A percentile compares a stretch with the other conserved stretches of the same genome.
Conservation (phyloP, 2,797 vertebrate genomes). For the Pipistrellus pygmaeus region DNA sequence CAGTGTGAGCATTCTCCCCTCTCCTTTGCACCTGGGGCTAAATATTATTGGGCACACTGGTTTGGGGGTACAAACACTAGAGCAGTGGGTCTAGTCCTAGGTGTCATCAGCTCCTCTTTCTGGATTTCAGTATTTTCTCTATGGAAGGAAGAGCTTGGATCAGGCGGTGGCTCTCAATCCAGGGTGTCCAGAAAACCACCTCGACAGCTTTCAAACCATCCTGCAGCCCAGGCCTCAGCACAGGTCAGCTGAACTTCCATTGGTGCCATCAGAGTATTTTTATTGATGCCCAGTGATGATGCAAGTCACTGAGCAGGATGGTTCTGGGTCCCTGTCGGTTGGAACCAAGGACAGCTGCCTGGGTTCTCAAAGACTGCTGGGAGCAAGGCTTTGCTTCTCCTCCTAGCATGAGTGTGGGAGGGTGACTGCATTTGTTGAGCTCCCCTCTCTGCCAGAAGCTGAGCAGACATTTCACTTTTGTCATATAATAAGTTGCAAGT, state of each 20-base stretch:
- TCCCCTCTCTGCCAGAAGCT: not conserved
- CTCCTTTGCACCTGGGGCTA: not conserved
- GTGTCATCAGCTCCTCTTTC: not conserved
- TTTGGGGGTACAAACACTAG: not conserved
- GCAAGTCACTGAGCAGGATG: not conserved
- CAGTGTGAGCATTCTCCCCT: no score
- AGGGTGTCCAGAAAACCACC: not conserved
- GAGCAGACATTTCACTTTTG: not conserved
- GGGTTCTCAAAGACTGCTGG: not conserved
- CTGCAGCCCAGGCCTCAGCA: no score
- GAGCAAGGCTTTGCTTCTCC: not conserved
- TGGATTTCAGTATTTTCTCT: not conserved
- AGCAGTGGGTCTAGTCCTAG: not conserved
- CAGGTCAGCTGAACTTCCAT: not conserved
- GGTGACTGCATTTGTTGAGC: fast-evolving
- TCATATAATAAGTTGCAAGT: not conserved
- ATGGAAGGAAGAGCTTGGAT: not conserved
- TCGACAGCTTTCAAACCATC: not conserved
- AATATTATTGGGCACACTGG: not conserved
- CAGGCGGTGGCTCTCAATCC: not conserved
- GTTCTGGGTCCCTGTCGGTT: not conserved
- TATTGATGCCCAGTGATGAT: not conserved
- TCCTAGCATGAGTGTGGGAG: fast-evolving
- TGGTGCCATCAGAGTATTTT: not conserved
- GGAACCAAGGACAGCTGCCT: not conserved